These are phyloP conservation scores for Sakesphorus luctuosus DNA, from an alignment of 2,113 vertebrate species.

Conservation along the genomic window DNA sequence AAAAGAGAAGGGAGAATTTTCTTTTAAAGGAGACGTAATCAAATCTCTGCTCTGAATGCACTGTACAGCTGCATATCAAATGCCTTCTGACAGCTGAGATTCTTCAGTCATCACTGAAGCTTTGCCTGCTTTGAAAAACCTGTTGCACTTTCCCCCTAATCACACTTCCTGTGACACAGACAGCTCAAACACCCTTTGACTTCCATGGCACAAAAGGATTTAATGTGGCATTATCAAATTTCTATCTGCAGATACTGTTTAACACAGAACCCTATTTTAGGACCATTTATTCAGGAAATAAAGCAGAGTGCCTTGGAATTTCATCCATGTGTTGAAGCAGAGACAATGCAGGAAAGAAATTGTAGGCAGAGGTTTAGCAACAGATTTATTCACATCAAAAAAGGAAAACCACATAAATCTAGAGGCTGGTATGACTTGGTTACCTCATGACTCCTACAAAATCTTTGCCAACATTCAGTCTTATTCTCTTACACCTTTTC, in stretches of 20 bases:
- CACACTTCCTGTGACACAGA: neutral
- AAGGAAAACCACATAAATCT: neutral
- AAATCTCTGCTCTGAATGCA: neutral
- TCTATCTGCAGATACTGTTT: neutral
- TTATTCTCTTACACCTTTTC: neutral
- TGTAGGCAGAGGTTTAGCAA: neutral
- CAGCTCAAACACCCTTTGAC: neutral
- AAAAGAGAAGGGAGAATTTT: neutral
- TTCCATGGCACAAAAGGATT: neutral
- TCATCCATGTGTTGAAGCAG: constrained; percentile 16
- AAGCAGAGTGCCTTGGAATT: constrained; percentile 18
- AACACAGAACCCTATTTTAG: neutral
- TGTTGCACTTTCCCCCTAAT: neutral
- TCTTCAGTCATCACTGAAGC: neutral
- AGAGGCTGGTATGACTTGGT: neutral
- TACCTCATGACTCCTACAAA: neutral
- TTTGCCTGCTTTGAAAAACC: neutral
- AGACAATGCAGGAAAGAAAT: neutral
- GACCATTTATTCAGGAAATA: constrained; percentile 45
- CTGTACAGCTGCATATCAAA: neutral
- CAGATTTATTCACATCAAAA: constrained; percentile 30
- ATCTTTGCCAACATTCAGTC: neutral
- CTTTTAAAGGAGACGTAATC: neutral
- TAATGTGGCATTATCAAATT: neutral
- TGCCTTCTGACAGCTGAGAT: neutral